Percentiles rank a stretch among this genome's conserved stretches.
Evolutionary conservation across 1,140 invertebrate genomes (phyloP).

Genomic region (Mizuhopecten yessoensis): DNA sequence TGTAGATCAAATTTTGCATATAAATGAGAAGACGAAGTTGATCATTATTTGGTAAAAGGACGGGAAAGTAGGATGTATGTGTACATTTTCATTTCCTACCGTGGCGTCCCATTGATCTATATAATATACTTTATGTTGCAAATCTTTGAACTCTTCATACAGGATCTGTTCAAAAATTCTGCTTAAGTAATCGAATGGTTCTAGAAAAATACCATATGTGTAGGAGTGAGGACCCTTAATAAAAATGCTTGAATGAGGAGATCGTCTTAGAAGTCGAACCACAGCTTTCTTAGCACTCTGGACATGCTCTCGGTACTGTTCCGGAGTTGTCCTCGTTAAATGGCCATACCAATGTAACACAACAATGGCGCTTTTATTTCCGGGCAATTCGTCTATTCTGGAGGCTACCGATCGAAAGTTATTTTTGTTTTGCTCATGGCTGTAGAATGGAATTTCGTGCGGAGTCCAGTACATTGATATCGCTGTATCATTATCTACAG

Average conservation of each 20-base stretch:
- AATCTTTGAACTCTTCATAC: slow-evolving; percentile 32
- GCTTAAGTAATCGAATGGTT: slow-evolving; percentile 44
- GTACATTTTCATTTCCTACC: not conserved
- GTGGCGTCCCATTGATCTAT: no score
- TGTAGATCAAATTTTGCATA: not conserved
- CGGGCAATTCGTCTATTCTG: no score
- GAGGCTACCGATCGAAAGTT: slow-evolving; percentile 42
- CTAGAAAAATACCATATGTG: not conserved
- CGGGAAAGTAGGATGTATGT: not conserved
- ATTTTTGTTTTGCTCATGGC: not conserved
- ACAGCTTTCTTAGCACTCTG: slow-evolving; percentile 27
- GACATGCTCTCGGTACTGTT: slow-evolving; percentile 41
- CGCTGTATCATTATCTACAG: not conserved
- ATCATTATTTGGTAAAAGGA: not conserved
- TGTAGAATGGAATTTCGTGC: slow-evolving; percentile 48
- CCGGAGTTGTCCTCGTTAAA: not conserved
- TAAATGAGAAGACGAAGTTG: not conserved
- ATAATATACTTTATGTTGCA: slow-evolving; percentile 13
- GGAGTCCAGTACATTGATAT: not conserved
- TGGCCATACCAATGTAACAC: slow-evolving; percentile 47
- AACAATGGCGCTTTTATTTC: slow-evolving; percentile 42
- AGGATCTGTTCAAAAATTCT: slow-evolving; percentile 33
- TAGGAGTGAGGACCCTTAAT: slow-evolving; percentile 46
- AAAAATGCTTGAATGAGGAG: slow-evolving; percentile 41
- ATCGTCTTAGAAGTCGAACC: not conserved